Conservation (phyloP, 2,888 invertebrate genomes). For the Cloeon dipterum region DNA sequence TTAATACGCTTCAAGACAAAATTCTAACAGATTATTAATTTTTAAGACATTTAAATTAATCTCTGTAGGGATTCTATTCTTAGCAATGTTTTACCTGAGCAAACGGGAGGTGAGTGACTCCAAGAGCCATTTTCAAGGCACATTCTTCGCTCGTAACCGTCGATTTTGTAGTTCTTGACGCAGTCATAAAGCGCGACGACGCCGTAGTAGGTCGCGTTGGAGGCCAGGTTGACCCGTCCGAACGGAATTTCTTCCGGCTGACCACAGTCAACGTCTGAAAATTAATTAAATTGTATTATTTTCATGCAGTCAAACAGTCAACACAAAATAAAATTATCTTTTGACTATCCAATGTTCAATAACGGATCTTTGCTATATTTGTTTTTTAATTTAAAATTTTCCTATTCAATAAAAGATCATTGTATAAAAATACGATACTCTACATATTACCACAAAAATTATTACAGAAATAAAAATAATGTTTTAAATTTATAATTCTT, state of each 20-base stretch:
- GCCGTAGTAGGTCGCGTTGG: conserved; percentile 75
- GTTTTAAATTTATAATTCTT: neutral
- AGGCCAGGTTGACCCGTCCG: conserved; percentile 55
- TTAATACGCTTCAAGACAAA: conserved; percentile 6
- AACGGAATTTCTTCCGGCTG: conserved; percentile 44
- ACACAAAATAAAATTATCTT: no score
- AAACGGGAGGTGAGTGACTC: conserved; percentile 64
- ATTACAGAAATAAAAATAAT: neutral
- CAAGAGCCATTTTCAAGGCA: conserved; percentile 79
- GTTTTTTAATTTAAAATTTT: neutral
- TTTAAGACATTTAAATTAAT: neutral
- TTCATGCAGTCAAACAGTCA: neutral
- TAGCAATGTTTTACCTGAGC: conserved; percentile 31
- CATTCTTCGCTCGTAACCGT: conserved; percentile 58
- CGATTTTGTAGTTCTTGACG: conserved; percentile 51
- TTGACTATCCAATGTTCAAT: neutral
- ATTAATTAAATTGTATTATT: conserved; percentile 3
- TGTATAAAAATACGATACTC: neutral
- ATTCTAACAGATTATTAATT: conserved; percentile 5
- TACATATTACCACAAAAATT: neutral
- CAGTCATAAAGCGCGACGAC: conserved; percentile 69
- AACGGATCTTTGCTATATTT: neutral
- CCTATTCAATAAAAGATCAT: neutral
- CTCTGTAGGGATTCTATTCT: no score
- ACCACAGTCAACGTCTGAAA: conserved; percentile 65